Percentiles rank a stretch among this genome's conserved stretches.
phyloP scores from a whole-genome alignment of 2,888 invertebrate genomes.

The Catocala sponsa region DNA sequence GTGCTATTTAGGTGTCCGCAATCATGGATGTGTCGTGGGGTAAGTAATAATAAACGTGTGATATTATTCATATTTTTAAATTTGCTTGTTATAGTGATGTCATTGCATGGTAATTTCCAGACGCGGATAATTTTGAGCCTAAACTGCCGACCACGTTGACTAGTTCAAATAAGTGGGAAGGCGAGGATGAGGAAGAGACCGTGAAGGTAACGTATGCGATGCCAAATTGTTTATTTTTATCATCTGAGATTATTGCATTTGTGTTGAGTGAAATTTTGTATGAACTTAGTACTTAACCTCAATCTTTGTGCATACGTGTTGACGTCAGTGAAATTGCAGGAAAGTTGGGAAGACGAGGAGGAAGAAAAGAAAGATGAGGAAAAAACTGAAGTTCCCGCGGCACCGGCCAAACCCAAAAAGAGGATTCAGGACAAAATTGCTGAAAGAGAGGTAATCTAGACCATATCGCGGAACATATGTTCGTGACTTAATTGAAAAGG shows the following conservation, averaged over 20 bases:
- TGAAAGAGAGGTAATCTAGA: slow-evolving; percentile 92
- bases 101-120: slow-evolving; percentile 84
- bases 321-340: slow-evolving; percentile 89
- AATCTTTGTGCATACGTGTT: slow-evolving; percentile 77
- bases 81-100: slow-evolving; percentile 54
- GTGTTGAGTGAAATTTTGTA: slow-evolving; percentile 36
- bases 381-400: slow-evolving; percentile 88
- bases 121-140: slow-evolving; percentile 92
- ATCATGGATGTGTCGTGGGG: slow-evolving; percentile 92
- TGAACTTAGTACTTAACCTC: slow-evolving; percentile 73
- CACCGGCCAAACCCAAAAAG: slow-evolving; percentile 91
- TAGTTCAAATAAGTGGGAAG: slow-evolving; percentile 93
- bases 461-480: slow-evolving; percentile 44
- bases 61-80: slow-evolving; percentile 51
- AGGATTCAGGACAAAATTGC: slow-evolving; percentile 93
- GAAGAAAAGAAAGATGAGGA: slow-evolving; percentile 94
- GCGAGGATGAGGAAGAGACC: slow-evolving; percentile 95
- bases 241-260: slow-evolving; percentile 25
- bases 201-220: slow-evolving; percentile 90
- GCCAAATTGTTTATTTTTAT: slow-evolving; percentile 68
- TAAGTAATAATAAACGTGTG: slow-evolving; percentile 70
- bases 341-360: slow-evolving; percentile 98
- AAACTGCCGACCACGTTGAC: slow-evolving; percentile 89
- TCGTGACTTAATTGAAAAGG: slow-evolving; percentile 34
- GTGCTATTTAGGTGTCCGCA: slow-evolving; percentile 74